Percentiles rank a stretch among this genome's conserved stretches.
These are phyloP conservation scores for Erythrolamprus reginae DNA, from an alignment of 2,113 vertebrate species.

Conservation along the genomic window DNA sequence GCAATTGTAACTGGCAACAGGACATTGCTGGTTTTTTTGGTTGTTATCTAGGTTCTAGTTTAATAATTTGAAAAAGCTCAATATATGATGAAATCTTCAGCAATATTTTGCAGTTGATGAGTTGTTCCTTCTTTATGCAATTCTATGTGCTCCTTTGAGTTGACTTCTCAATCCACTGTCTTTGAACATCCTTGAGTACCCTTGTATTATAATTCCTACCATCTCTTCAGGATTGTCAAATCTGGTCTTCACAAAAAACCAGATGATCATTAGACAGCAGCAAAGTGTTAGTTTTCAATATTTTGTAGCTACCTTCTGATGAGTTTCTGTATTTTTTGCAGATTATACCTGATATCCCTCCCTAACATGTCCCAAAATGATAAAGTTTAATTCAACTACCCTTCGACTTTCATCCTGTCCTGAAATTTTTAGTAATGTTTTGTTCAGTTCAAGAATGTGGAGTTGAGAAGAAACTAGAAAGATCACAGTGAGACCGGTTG, in stretches of 20 bases:
- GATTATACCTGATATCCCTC: not conserved
- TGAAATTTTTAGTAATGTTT: not conserved
- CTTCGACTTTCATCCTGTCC: not conserved
- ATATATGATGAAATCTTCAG: conserved; percentile 6
- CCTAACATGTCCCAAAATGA: not conserved
- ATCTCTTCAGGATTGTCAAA: not conserved
- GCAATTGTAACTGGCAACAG: conserved; percentile 40
- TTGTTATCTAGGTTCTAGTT: conserved; percentile 37
- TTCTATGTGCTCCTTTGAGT: not conserved
- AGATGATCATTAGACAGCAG: not conserved
- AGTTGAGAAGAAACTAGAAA: no score
- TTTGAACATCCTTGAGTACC: not conserved
- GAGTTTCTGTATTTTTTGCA: not conserved
- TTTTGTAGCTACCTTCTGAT: not conserved
- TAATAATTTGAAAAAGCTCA: not conserved
- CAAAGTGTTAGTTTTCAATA: not conserved
- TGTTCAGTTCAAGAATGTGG: not conserved
- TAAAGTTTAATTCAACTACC: not conserved
- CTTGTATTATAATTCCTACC: not conserved
- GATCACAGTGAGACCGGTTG: no score
- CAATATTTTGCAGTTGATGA: not conserved
- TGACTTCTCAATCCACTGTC: not conserved
- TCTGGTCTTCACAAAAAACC: not conserved
- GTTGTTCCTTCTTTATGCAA: not conserved
- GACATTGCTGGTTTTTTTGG: conserved; percentile 11